A percentile compares a stretch with the other conserved stretches of the same genome.
Conservation (phyloP, 2,888 invertebrate species). For the Parelbella ahira region DNA sequence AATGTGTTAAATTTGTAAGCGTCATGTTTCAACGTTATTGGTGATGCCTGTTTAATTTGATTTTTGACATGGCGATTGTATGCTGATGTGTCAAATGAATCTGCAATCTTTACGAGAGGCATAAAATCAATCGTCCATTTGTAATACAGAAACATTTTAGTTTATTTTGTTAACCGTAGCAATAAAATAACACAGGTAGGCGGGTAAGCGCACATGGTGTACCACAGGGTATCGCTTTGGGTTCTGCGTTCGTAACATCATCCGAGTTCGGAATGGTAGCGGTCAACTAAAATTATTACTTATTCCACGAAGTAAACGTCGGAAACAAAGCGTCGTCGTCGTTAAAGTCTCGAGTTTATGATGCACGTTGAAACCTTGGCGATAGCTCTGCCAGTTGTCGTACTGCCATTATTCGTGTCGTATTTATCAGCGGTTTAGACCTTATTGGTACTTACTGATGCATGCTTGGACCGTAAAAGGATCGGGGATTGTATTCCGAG, state of each 20-base stretch:
- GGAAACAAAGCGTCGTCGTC: slow-evolving; percentile 19
- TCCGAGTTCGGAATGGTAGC: no score
- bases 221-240: slow-evolving; percentile 3
- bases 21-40: slow-evolving; percentile 11
- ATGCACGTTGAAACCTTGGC: slow-evolving; percentile 26
- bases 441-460: slow-evolving; percentile 14
- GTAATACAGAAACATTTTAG: no score
- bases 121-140: no score
- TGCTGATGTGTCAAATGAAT: not conserved
- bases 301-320: slow-evolving; percentile 12
- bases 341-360: slow-evolving; percentile 18
- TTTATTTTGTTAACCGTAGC: no score
- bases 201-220: no score
- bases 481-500: slow-evolving; percentile 3
- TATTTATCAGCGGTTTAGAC: slow-evolving; percentile 18
- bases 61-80: slow-evolving; percentile 1
- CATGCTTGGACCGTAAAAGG: slow-evolving; percentile 14
- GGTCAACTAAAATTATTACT: slow-evolving; percentile 15
- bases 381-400: slow-evolving; percentile 25
- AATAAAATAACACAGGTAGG: no score
- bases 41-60: slow-evolving; percentile 9
- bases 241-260: no score
- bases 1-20: slow-evolving; percentile 2
- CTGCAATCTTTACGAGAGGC: not conserved
- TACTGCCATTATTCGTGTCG: slow-evolving; percentile 29